Evolutionary conservation across 2,888 invertebrate species (phyloP).

Genomic region (Serripes groenlandicus): DNA sequence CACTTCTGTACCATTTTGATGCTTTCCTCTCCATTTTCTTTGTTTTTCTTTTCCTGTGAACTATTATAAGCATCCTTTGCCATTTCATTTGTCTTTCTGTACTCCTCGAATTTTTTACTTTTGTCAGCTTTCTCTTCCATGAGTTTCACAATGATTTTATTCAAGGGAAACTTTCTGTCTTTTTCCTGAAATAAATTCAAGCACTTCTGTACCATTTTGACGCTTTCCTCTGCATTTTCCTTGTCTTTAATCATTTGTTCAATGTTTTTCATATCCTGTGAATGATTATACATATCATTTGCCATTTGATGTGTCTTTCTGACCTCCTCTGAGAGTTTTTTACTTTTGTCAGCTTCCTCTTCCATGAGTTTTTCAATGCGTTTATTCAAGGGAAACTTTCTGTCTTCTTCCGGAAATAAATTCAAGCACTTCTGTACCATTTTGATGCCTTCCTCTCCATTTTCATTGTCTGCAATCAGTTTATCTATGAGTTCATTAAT

Average conservation of each 20-base stretch:
- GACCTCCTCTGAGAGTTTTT: conserved; percentile 41
- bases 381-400: conserved; percentile 42
- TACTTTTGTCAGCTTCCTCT: conserved; percentile 38
- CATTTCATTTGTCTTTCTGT: conserved; percentile 59
- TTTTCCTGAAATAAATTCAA: conserved; percentile 40
- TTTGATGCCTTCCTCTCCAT: conserved; percentile 5
- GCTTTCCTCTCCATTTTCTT: no score
- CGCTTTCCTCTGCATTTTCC: conserved; percentile 8
- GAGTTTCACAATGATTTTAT: conserved; percentile 45
- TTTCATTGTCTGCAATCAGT: conserved; percentile 20
- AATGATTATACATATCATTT: conserved; percentile 58
- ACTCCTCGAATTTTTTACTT: conserved; percentile 37
- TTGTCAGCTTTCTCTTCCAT: conserved; percentile 42
- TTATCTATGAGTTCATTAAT: conserved; percentile 42
- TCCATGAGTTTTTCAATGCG: conserved; percentile 49
- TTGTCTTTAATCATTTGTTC: no score
- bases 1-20: no score
- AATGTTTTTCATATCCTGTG: conserved; percentile 59
- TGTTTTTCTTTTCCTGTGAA: conserved; percentile 58
- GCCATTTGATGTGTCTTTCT: conserved; percentile 62
- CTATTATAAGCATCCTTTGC: conserved; percentile 59
- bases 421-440: conserved; percentile 30
- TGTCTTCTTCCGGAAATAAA: conserved; percentile 50
- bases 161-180: conserved; percentile 49
- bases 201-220: conserved; percentile 31